phyloP scores from a whole-genome alignment of 2,113 vertebrate genomes.

The Atlantisia rogersi region DNA sequence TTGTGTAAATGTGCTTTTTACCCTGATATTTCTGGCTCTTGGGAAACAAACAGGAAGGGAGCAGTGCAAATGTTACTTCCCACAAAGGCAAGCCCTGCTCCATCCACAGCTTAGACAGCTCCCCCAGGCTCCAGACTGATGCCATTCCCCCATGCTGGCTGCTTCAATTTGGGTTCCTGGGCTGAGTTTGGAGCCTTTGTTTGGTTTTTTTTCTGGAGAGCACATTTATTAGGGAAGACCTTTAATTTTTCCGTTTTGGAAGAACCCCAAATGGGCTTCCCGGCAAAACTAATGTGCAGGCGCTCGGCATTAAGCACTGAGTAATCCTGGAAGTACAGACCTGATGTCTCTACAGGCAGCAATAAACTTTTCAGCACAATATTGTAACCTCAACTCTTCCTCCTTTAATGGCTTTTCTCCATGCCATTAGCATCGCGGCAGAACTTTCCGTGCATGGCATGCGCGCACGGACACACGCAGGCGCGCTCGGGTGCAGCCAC shows the following conservation, averaged over 20 bases:
- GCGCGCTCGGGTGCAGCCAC: background rate
- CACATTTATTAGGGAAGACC: constrained; percentile 71
- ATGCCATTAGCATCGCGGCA: constrained; percentile 66
- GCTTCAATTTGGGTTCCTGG: background rate
- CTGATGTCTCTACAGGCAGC: constrained; percentile 78
- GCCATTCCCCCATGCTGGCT: background rate
- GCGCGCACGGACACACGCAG: background rate
- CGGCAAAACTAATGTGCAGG: constrained; percentile 71
- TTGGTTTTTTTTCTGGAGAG: background rate
- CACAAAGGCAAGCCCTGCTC: background rate
- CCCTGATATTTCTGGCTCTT: background rate
- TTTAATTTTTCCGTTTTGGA: constrained; percentile 72
- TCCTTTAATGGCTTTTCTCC: constrained; percentile 77
- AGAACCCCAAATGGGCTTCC: constrained; percentile 77
- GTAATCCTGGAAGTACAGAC: constrained; percentile 78
- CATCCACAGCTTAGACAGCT: background rate
- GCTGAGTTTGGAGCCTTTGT: background rate
- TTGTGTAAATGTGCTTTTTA: background rate
- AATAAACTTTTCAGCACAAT: constrained; percentile 76
- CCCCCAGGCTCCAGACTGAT: background rate
- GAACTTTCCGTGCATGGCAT: constrained; percentile 31
- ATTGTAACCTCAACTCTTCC: constrained; percentile 78
- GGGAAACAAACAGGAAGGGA: background rate
- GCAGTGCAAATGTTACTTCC: background rate
- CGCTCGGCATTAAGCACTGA: constrained; percentile 73